Conservation (phyloP, 2,888 invertebrate species). For the Morinoia aosen region DNA sequence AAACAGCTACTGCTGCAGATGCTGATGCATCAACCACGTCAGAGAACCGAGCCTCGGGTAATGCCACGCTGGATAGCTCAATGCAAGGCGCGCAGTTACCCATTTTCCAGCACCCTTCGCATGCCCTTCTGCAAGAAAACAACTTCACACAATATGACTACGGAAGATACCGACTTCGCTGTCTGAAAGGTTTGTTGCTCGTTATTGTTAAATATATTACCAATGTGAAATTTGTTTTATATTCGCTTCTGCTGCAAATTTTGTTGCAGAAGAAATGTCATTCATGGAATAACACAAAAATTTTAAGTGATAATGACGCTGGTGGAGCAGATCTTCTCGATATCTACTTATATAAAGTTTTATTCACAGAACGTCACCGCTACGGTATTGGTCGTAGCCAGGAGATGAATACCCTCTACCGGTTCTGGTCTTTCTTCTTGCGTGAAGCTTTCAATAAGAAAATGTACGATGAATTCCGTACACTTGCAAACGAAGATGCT, state of each 20-base stretch:
- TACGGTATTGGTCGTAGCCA: constrained; percentile 94
- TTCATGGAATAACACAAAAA: not conserved
- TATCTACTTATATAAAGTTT: not conserved
- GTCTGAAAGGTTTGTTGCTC: constrained; percentile 85
- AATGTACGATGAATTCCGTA: constrained; percentile 97
- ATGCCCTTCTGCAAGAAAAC: constrained; percentile 93
- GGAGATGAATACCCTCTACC: constrained; percentile 99
- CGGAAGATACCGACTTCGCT: constrained; percentile 94
- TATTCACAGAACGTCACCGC: constrained; percentile 86
- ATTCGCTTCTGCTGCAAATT: not conserved
- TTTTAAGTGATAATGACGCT: not conserved
- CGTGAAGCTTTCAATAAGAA: constrained; percentile 97
- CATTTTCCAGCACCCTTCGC: constrained; percentile 81
- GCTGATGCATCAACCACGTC: constrained; percentile 81
- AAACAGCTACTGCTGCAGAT: constrained; percentile 71
- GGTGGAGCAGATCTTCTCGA: not conserved
- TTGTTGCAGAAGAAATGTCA: not conserved
- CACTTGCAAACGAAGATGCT: constrained; percentile 94
- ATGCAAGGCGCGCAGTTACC: not conserved
- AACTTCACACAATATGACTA: constrained; percentile 98
- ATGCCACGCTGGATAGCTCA: not conserved
- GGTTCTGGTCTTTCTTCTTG: constrained; percentile 99
- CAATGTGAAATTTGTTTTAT: not conserved
- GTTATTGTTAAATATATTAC: not conserved
- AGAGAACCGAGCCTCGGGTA: not conserved